Evolutionary conservation across 1,140 invertebrate species (phyloP).

Genomic region (Drosophila dunni): DNA sequence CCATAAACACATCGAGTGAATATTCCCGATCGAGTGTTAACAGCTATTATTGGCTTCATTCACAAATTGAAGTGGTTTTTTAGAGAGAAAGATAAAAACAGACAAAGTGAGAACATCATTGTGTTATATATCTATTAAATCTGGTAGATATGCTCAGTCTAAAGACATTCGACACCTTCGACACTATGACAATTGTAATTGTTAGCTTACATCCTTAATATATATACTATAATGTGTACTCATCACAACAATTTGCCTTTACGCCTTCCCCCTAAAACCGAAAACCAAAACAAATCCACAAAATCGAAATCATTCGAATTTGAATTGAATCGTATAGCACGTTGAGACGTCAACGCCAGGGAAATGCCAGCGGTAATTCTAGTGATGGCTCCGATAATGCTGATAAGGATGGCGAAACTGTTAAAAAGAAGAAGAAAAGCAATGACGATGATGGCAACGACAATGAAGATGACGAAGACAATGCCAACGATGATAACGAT

Average conservation of each 20-base stretch:
- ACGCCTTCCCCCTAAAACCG: constrained; percentile 48
- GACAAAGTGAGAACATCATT: constrained; percentile 7
- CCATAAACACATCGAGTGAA: constrained; percentile 17
- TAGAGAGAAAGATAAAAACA: constrained; percentile 12
- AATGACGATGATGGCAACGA: constrained; percentile 61
- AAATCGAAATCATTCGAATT: constrained; percentile 44
- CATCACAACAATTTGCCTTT: constrained; percentile 61
- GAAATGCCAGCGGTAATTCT: constrained; percentile 75
- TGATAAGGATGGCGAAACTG: constrained; percentile 68
- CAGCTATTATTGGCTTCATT: constrained; percentile 44
- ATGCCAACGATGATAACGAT: constrained; percentile 54
- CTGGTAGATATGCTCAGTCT: constrained; percentile 15
- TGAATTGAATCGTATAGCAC: constrained; percentile 76
- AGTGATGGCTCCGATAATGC: constrained; percentile 60
- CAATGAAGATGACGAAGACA: constrained; percentile 51
- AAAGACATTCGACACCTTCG: constrained; percentile 25
- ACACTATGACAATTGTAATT: constrained; percentile 42
- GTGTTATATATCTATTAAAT: constrained; percentile 23
- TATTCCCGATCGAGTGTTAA: constrained; percentile 12
- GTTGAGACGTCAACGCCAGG: constrained; percentile 78
- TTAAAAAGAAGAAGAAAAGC: constrained; percentile 69
- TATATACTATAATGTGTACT: constrained; percentile 31
- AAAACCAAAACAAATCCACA: constrained; percentile 52
- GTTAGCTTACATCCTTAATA: constrained; percentile 46
- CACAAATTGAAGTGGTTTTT: constrained; percentile 30